Base-by-base conservation (phyloP, 1,140 invertebrate genomes). In the Coelopa frigida region DNA sequence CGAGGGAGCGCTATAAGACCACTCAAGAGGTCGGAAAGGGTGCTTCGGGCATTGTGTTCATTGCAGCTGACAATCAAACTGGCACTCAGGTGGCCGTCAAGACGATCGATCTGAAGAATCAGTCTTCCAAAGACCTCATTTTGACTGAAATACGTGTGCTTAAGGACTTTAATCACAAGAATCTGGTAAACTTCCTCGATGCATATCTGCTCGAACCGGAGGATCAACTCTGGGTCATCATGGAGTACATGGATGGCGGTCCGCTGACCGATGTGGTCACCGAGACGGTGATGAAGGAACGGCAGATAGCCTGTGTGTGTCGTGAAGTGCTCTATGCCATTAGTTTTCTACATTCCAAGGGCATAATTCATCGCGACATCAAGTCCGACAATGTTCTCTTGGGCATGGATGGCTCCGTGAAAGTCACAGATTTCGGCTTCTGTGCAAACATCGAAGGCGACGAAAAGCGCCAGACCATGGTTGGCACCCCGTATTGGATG, bases 391-490 rank as follows among this genome's bases (percentile, higher is more conserved):
- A 98, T 70, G 87, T 98, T 46, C 75, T 98, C 10, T 75, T 98
- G 1, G 94, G 94, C 31, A 93, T 96, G 88, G 90, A 97, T 69
- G 95, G 95, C 11, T 81, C 81, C 29, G 93, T 98, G 0, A 98
- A 98, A 80, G 84, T 98, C 1, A 98, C 94, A 12, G 95, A 98
- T 72, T 98, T 98, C 73, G 95, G 95, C 17, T 98, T 98, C 71
- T 98, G 94, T 75, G 81, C 91, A 49, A 89, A 89, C 54, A 87
- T 90, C 44, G 78, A 85, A 27, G 87, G 85, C 18, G 90, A 98
- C 57, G 94, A 94, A 61, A 97, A 98, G 67, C 72, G 95, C 27
- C 89, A 94, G 59, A 99, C 95, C 0, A 93, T 98, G 88, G 94
- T 98, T 35, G 88, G 89, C 10, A 91, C 89, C 4, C 87, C 87